Conservation (phyloP, 2,888 invertebrate species). For the Panzeria rudis region DNA sequence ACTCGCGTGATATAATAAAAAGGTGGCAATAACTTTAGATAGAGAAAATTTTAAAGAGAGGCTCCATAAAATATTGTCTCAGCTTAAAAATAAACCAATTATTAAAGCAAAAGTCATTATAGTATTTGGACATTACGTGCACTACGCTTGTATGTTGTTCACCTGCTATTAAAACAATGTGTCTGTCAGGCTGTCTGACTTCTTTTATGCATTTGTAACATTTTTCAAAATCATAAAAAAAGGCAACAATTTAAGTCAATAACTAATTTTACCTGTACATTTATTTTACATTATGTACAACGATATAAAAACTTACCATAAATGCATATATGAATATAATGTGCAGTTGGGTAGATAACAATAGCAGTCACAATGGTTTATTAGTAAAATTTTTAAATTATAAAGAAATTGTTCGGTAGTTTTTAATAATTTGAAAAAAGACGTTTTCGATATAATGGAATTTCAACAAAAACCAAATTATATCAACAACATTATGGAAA, state of each 20-base stretch:
- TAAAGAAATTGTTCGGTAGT: too few species aligned
- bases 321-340: not conserved
- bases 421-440: too few species aligned
- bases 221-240: constrained; percentile 41
- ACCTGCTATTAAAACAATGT: constrained; percentile 34
- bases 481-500: too few species aligned
- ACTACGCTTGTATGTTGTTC: constrained; percentile 10
- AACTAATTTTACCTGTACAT: constrained; percentile 46
- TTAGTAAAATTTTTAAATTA: not conserved
- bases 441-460: too few species aligned
- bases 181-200: constrained; percentile 42
- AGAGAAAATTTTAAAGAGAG: not conserved
- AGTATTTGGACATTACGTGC: constrained; percentile 19
- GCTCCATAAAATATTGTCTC: not conserved
- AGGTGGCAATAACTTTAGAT: not conserved
- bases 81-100: constrained; percentile 5
- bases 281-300: constrained; percentile 12
- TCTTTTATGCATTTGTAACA: constrained; percentile 57
- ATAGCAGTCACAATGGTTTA: not conserved
- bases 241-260: constrained; percentile 39
- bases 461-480: too few species aligned
- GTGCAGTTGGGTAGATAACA: not conserved
- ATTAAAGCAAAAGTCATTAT: constrained; percentile 9
- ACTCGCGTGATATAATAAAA: not conserved
- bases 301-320: constrained; percentile 34